phyloP scores from a whole-genome alignment of 1,140 invertebrate species.

The Lepeophtheirus salmonis region DNA sequence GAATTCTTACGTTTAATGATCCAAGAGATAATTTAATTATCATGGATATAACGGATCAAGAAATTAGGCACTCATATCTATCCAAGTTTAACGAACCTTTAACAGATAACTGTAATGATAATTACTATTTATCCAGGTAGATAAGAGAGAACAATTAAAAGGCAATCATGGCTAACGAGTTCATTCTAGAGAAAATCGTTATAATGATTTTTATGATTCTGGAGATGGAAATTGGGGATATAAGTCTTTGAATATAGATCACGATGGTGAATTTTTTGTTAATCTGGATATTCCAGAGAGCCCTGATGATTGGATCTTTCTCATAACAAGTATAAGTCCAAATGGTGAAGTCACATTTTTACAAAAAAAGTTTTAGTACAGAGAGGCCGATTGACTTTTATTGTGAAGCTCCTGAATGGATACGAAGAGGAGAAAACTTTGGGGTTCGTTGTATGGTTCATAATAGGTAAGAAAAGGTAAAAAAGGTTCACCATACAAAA shows the following conservation, averaged over 20 bases:
- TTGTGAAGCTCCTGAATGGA: constrained; percentile 22
- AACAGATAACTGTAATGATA: neutral
- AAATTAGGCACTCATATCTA: neutral
- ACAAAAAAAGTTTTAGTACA: constrained; percentile 18
- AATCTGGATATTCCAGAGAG: constrained; percentile 26
- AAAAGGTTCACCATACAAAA: neutral
- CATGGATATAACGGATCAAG: constrained; percentile 20
- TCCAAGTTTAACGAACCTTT: too few relatives aligned
- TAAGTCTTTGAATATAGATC: constrained; percentile 28
- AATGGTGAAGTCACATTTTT: neutral
- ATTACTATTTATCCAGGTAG: neutral
- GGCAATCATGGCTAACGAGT: neutral
- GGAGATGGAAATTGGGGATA: constrained; percentile 31
- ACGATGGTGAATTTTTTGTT: constrained; percentile 28
- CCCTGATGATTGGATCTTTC: constrained; percentile 25
- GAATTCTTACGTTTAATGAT: constrained; percentile 25
- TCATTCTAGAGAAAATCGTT: constrained; percentile 18
- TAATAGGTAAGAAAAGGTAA: constrained; percentile 19
- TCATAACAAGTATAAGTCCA: neutral
- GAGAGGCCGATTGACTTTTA: constrained; percentile 22
- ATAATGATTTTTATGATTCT: constrained; percentile 29
- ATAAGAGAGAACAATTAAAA: neutral
- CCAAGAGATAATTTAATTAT: constrained; percentile 22
- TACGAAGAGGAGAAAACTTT: constrained; percentile 23
- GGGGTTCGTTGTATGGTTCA: constrained; percentile 22